A percentile compares a stretch with the other conserved stretches of the same genome.
Evolutionary conservation across 1,140 invertebrate species (phyloP).

Genomic region (Trichoplusia ni): DNA sequence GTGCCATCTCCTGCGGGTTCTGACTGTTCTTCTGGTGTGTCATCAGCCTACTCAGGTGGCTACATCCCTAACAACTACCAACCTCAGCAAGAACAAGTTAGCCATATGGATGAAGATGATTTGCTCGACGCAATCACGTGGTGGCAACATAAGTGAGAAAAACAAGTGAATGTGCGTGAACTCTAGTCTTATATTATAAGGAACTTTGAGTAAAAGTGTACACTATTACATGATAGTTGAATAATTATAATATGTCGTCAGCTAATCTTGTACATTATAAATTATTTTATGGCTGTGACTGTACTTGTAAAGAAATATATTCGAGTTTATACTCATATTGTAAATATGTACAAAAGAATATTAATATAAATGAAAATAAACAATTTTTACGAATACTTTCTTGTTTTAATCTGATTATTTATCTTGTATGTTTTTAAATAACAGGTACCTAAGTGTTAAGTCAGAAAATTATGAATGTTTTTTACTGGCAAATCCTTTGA

Average conservation of each 20-base stretch:
- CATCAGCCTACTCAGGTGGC: constrained; percentile 68
- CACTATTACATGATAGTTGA: background rate
- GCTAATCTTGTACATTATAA: background rate
- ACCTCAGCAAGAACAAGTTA: constrained; percentile 82
- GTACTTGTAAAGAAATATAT: constrained; percentile 6
- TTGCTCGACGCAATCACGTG: constrained; percentile 90
- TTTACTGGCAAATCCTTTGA: too few species aligned
- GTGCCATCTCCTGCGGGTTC: constrained; percentile 87
- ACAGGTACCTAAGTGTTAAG: too few species aligned
- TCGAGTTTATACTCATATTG: background rate
- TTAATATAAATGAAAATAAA: constrained; percentile 18
- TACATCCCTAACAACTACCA: constrained; percentile 55
- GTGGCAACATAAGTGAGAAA: constrained; percentile 85
- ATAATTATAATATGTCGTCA: background rate
- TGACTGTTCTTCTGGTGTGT: constrained; percentile 83
- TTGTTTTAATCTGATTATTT: background rate
- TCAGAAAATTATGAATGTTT: too few species aligned
- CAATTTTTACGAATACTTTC: background rate
- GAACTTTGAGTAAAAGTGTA: background rate
- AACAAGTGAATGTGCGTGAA: constrained; percentile 20
- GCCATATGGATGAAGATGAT: constrained; percentile 87
- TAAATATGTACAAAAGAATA: background rate
- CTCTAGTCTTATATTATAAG: constrained; percentile 33
- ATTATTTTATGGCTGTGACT: constrained; percentile 35
- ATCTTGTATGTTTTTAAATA: background rate